phyloP scores from a whole-genome alignment of 2,888 invertebrate species.

The Meloe dianella region DNA sequence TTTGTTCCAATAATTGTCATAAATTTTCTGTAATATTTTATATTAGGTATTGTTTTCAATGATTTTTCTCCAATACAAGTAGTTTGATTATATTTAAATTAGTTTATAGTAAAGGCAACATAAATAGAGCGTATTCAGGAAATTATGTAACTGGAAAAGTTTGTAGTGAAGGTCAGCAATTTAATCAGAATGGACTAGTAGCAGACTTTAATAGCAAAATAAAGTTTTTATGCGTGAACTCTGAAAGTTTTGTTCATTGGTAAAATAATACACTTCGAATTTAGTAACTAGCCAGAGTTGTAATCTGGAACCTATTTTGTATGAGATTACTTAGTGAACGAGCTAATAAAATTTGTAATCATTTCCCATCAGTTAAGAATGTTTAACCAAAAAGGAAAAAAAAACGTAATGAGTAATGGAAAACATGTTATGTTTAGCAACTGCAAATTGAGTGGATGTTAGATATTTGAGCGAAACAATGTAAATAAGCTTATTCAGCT shows the following conservation, averaged over 20 bases:
- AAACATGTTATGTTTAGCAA: no score
- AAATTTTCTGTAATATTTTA: no score
- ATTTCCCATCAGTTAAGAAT: no score
- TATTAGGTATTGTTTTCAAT: no score
- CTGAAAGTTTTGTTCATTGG: slow-evolving; percentile 37
- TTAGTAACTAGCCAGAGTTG: slow-evolving; percentile 25
- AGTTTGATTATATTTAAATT: not conserved
- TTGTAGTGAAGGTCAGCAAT: slow-evolving; percentile 26
- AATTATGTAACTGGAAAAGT: slow-evolving; percentile 11
- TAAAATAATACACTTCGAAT: slow-evolving; percentile 43
- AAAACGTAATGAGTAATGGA: no score
- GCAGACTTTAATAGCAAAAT: slow-evolving; percentile 44
- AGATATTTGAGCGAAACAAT: slow-evolving; percentile 1
- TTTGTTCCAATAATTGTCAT: not conserved
- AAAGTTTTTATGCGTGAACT: slow-evolving; percentile 37
- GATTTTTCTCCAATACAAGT: not conserved
- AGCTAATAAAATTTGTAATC: no score
- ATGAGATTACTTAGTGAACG: slow-evolving; percentile 23
- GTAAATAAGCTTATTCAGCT: slow-evolving; percentile 16
- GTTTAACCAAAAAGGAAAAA: no score
- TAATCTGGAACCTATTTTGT: slow-evolving; percentile 31
- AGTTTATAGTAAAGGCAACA: not conserved
- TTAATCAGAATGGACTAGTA: slow-evolving; percentile 38
- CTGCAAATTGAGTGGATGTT: no score
- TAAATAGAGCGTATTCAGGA: not conserved